Evolutionary conservation across 1,140 invertebrate genomes (phyloP).

Genomic region (Heliothis virescens): DNA sequence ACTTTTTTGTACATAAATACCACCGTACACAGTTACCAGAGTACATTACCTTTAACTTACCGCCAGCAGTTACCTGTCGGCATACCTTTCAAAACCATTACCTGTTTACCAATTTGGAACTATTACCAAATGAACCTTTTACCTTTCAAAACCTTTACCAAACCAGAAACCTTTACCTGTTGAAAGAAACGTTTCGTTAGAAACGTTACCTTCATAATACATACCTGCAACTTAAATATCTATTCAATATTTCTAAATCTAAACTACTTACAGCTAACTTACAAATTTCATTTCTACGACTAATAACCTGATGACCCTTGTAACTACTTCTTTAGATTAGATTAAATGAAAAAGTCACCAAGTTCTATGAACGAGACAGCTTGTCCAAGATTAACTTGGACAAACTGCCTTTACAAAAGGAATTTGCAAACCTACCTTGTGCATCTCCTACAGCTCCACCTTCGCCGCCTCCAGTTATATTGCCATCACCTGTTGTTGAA

Average conservation of each 20-base stretch:
- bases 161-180: too few species aligned
- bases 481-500: conserved; percentile 83
- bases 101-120: not conserved
- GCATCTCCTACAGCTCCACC: conserved; percentile 86
- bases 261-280: conserved; percentile 75
- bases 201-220: conserved; percentile 15
- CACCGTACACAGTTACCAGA: too few species aligned
- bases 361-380: conserved; percentile 51
- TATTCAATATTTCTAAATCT: conserved; percentile 45
- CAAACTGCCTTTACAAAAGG: conserved; percentile 53
- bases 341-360: conserved; percentile 57
- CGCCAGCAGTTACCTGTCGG: too few species aligned
- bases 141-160: not conserved
- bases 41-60: too few species aligned
- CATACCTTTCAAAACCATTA: too few species aligned
- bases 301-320: conserved; percentile 50
- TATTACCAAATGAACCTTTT: not conserved
- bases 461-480: conserved; percentile 83
- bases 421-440: conserved; percentile 85
- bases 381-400: conserved; percentile 51
- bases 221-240: conserved; percentile 48
- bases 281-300: conserved; percentile 82
- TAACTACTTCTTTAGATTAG: not conserved
- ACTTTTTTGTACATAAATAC: too few species aligned
- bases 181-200: too few species aligned